Evolutionary conservation across 2,888 invertebrate genomes (phyloP), one percentile per base, ranked within the genome.

Genomic region (Andrena hattorfiana): DNA sequence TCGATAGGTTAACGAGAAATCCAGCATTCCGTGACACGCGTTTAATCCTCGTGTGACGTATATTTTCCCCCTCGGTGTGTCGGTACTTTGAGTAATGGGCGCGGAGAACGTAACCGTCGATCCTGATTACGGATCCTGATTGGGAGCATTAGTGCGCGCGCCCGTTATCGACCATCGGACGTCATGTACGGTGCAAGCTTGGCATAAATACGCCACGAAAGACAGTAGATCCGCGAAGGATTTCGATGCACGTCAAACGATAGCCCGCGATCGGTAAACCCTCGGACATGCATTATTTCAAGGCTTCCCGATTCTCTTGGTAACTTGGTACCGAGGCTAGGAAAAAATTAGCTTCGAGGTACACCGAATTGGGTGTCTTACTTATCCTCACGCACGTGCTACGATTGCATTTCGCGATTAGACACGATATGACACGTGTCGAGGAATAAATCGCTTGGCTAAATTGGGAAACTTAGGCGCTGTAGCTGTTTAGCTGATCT

Each of bases 51-150:
- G 66, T 64, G 78, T 66, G 83, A 78, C 78, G 75, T 75, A 72
- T 66, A 69, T 81, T 79, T 76, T 72, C 75, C 42, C 42, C 56
- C 26, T 56, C 74, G 64, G 48, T 32, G 68, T 74, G 75, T 83
- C 85, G 75, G 75, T 81, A 75, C 81, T 77, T 81, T 85, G 85
- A 81, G 84, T 85, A 85, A 84, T 83, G 84, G 83, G 64, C 74
- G n/a, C 48, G 63, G 63, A 54, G 74, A 82, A 72, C 30, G 71
- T 54, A 64, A 49, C 51, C 68, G 76, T 72, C 70, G 84, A 84
- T 84, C 79, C 83, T 76, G 84, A 84, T 84, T 79, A 83, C 79
- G 79, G 79, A 83, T 79, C 76, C 83, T 84, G 84, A 84, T 84
- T 83, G 84, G 64, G 42, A 51, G 69, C 77, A 84, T 85, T 85